phyloP scores from a whole-genome alignment of 2,797 vertebrate species.

The Moxostoma hubbsi region DNA sequence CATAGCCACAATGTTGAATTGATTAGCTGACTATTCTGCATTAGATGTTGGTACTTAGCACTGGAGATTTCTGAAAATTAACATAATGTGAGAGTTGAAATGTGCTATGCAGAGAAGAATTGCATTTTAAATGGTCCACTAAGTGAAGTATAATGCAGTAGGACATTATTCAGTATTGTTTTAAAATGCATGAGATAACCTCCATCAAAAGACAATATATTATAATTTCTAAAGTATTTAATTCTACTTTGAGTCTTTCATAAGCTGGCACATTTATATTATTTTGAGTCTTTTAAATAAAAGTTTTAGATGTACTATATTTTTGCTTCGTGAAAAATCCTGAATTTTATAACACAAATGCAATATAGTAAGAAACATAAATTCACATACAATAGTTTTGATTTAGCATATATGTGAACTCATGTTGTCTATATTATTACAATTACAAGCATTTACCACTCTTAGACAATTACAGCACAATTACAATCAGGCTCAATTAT shows the following conservation, averaged over 20 bases:
- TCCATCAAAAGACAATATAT: background rate
- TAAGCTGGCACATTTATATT: slow-evolving; percentile 15
- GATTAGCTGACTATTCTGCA: background rate
- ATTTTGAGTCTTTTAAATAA: slow-evolving; percentile 22
- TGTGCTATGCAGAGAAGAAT: background rate
- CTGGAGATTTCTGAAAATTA: background rate
- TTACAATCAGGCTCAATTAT: background rate
- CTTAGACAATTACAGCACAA: slow-evolving; percentile 13
- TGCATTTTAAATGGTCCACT: background rate
- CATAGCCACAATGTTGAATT: background rate
- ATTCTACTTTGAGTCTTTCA: background rate
- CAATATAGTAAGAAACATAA: background rate
- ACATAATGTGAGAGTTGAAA: background rate
- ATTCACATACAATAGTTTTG: slow-evolving; percentile 11
- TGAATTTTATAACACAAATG: slow-evolving; percentile 7
- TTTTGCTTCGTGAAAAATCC: background rate
- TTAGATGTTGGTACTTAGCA: background rate
- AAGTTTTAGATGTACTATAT: background rate
- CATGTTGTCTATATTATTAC: too few relatives aligned
- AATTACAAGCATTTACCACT: background rate
- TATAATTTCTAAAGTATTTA: background rate
- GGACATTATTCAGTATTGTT: background rate
- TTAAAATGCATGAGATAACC: background rate
- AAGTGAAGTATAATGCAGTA: background rate
- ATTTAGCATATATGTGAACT: too few relatives aligned